phyloP scores from a whole-genome alignment of 2,888 invertebrate species.

The Pterostichus niger region DNA sequence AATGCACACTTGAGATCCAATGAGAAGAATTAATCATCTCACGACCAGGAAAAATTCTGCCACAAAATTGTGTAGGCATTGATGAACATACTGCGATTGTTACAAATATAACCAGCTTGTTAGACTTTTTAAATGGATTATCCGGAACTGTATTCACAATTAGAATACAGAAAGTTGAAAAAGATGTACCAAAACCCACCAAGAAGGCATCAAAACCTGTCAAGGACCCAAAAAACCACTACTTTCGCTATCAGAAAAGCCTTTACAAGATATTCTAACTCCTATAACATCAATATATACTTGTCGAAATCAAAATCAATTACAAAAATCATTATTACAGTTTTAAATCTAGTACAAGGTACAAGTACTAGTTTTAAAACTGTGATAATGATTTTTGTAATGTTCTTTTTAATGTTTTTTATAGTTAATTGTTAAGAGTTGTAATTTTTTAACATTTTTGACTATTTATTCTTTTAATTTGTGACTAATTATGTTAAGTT shows the following conservation, averaged over 20 bases:
- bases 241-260: background rate
- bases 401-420: too few relatives aligned
- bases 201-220: background rate
- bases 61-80: background rate
- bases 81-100: constrained; percentile 18
- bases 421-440: too few relatives aligned
- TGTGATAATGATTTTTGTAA: too few relatives aligned
- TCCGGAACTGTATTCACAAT: constrained; percentile 10
- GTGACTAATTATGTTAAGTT: too few relatives aligned
- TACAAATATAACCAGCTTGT: background rate
- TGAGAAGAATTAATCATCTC: constrained; percentile 10
- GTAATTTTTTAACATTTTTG: too few relatives aligned
- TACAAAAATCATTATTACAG: too few relatives aligned
- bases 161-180: background rate
- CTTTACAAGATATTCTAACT: too few relatives aligned
- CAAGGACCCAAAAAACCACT: background rate
- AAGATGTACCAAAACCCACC: background rate
- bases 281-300: background rate
- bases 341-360: too few relatives aligned
- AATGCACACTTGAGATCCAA: background rate
- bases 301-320: background rate
- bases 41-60: constrained; percentile 4
- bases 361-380: too few relatives aligned
- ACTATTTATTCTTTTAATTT: too few relatives aligned
- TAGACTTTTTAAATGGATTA: constrained; percentile 12